Percentiles rank a stretch among this genome's conserved stretches.
phyloP scores from a whole-genome alignment of 2,888 invertebrate species.

The Junonia oenone region DNA sequence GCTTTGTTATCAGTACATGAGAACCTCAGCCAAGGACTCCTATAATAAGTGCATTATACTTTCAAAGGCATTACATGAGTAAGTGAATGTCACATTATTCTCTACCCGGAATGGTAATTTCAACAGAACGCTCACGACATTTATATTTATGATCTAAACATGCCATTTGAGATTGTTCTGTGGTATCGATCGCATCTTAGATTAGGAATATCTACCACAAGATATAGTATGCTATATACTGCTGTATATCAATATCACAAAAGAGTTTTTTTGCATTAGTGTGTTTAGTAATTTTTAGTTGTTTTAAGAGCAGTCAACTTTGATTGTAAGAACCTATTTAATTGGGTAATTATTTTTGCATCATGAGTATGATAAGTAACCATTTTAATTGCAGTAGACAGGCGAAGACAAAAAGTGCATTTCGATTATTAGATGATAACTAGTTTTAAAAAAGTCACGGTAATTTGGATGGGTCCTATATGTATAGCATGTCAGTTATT shows the following conservation, averaged over 20 bases:
- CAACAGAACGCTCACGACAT: conserved; percentile 15
- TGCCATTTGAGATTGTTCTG: conserved; percentile 6
- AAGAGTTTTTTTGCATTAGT: not conserved
- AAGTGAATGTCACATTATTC: conserved; percentile 12
- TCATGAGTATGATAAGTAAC: too few species aligned
- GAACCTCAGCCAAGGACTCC: not conserved
- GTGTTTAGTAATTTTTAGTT: too few species aligned
- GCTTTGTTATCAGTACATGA: not conserved
- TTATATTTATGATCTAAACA: conserved; percentile 18
- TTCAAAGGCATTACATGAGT: conserved; percentile 1
- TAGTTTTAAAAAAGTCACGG: too few species aligned
- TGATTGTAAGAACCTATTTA: too few species aligned
- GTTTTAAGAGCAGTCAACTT: too few species aligned
- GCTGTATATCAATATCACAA: not conserved
- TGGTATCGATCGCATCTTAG: conserved; percentile 6
- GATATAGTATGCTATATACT: too few species aligned
- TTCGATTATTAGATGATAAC: too few species aligned
- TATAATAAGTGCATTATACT: not conserved
- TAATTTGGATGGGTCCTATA: too few species aligned
- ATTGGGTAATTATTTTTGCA: too few species aligned
- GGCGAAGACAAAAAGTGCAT: too few species aligned
- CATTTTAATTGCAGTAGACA: too few species aligned
- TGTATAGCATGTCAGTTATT: too few species aligned
- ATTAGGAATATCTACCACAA: not conserved
- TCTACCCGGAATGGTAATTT: conserved; percentile 4